Evolutionary conservation across 1,140 invertebrate species (phyloP).

Genomic region (Telenomus remus): DNA sequence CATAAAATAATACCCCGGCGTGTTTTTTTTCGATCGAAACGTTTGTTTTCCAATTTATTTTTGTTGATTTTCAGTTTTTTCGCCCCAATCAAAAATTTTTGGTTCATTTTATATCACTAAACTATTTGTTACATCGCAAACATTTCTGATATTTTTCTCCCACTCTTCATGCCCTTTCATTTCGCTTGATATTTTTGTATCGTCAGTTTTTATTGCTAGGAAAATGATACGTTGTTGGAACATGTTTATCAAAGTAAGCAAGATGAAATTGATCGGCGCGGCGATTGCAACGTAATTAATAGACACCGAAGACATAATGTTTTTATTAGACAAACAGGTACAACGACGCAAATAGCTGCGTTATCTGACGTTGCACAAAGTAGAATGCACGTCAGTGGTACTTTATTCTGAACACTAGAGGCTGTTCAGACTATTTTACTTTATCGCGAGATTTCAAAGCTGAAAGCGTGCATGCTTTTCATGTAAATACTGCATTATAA

Average conservation of each 20-base stretch:
- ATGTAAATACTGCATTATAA: slow-evolving; percentile 50
- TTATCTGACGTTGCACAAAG: slow-evolving; percentile 41
- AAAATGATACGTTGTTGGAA: not conserved
- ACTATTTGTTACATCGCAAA: too few species aligned
- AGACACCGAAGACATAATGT: slow-evolving; percentile 33
- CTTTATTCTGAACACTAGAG: slow-evolving; percentile 43
- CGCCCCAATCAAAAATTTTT: too few species aligned
- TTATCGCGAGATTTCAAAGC: slow-evolving; percentile 43
- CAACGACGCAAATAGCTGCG: slow-evolving; percentile 38
- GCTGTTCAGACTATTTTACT: slow-evolving; percentile 43
- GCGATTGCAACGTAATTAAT: slow-evolving; percentile 16
- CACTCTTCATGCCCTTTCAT: not conserved
- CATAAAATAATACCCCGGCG: slow-evolving; percentile 24
- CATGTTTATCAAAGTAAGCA: too few species aligned
- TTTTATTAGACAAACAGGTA: slow-evolving; percentile 40
- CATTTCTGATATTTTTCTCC: too few species aligned
- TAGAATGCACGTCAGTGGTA: slow-evolving; percentile 47
- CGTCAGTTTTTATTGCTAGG: not conserved
- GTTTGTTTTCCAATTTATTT: not conserved
- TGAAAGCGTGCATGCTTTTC: slow-evolving; percentile 35
- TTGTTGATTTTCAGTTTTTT: too few species aligned
- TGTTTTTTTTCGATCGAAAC: slow-evolving; percentile 1
- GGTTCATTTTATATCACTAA: too few species aligned
- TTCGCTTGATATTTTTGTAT: not conserved
- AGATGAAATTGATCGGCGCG: too few species aligned